Conservation (phyloP, 64 coral and sea anemone species). For the Montipora capricornis region DNA sequence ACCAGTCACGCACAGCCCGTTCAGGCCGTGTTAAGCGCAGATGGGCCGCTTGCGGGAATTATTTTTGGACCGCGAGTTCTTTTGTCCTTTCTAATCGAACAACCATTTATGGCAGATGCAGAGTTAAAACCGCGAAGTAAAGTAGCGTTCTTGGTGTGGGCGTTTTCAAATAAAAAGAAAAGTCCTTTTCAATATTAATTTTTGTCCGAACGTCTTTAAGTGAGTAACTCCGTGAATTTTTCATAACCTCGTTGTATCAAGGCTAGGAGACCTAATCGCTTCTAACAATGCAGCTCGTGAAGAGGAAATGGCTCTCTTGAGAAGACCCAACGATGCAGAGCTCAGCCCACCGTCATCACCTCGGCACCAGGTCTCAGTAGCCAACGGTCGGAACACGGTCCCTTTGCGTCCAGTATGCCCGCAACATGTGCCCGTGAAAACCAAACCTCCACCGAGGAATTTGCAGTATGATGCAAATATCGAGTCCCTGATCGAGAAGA, state of each 20-base stretch:
- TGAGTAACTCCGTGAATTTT: not conserved
- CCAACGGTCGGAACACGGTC: constrained; percentile 4
- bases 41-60: too few species aligned
- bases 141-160: too few species aligned
- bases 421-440: constrained; percentile 3
- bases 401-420: not conserved
- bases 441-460: constrained; percentile 23
- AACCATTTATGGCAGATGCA: too few species aligned
- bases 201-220: too few species aligned
- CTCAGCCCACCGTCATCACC: constrained; percentile 74
- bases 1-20: too few species aligned
- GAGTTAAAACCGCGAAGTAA: too few species aligned
- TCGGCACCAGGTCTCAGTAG: constrained; percentile 35
- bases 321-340: constrained; percentile 48
- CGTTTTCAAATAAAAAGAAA: too few species aligned
- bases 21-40: too few species aligned
- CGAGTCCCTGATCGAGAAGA: constrained; percentile 94
- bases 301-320: constrained; percentile 71
- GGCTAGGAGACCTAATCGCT: constrained; percentile 89
- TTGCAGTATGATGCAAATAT: constrained; percentile 76
- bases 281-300: constrained; percentile 80
- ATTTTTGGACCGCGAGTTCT: too few species aligned
- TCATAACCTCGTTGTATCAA: not conserved
- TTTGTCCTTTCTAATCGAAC: too few species aligned
- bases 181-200: not conserved